phyloP scores from a whole-genome alignment of 2,797 vertebrate genomes.

The Pipistrellus nathusii region DNA sequence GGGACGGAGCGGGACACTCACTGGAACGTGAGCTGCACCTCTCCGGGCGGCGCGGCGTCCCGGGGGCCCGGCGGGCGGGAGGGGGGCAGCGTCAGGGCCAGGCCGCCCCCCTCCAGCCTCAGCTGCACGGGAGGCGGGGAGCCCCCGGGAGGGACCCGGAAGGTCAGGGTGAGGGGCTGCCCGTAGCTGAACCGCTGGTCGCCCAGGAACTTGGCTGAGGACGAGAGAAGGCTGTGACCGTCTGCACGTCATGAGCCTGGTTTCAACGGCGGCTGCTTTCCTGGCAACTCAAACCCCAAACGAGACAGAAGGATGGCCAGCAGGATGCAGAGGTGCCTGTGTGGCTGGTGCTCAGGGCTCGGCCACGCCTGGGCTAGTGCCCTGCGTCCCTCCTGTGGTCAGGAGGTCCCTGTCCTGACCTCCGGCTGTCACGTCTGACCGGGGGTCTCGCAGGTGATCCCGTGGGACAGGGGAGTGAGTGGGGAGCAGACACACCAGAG shows the following conservation, averaged over 20 bases:
- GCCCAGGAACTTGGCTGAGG: slow-evolving; percentile 92
- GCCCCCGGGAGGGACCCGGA: slow-evolving; percentile 78
- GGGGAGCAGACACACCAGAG: not conserved
- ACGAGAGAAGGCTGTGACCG: not conserved
- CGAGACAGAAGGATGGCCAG: fast-evolving
- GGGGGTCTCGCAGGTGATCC: not conserved
- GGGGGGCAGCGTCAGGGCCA: slow-evolving; percentile 84
- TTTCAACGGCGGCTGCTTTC: not conserved
- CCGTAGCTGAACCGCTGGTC: slow-evolving; percentile 92
- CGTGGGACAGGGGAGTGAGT: fast-evolving
- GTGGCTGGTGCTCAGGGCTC: not conserved
- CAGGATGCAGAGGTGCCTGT: not conserved
- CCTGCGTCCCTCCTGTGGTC: too few species aligned
- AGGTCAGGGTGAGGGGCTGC: slow-evolving; percentile 90
- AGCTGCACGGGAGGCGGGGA: slow-evolving; percentile 85
- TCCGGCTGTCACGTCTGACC: not conserved
- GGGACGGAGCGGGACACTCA: slow-evolving; percentile 70
- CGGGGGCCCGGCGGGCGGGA: slow-evolving; percentile 48
- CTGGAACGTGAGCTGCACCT: slow-evolving; percentile 89
- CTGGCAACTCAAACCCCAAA: not conserved
- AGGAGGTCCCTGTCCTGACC: not conserved
- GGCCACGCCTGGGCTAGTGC: fast-evolving
- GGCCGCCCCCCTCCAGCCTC: slow-evolving; percentile 90
- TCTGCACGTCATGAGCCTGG: not conserved
- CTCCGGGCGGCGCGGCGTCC: slow-evolving; percentile 52